phyloP scores from a whole-genome alignment of 35 echinoderm and acorn worm species.

The Heliocidaris erythrogramma region DNA sequence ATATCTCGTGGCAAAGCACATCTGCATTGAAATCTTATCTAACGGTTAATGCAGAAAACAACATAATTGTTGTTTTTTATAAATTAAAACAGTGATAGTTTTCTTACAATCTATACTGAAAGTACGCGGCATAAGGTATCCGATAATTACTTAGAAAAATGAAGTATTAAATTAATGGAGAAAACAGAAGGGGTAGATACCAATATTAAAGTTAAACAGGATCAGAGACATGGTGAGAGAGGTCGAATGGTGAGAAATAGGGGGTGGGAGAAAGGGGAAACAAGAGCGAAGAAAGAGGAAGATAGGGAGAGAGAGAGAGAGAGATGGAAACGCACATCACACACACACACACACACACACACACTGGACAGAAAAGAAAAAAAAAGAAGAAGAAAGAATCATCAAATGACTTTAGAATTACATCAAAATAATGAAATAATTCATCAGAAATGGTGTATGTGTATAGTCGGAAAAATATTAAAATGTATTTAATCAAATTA shows the following conservation, averaged over 20 bases:
- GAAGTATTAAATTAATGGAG: not conserved
- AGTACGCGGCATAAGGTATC: too few species aligned
- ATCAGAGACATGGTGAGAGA: not conserved
- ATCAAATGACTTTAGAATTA: not conserved
- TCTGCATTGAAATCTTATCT: too few species aligned
- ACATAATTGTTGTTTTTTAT: too few species aligned
- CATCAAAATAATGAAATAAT: not conserved
- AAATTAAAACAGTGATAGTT: too few species aligned
- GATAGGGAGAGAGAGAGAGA: not conserved
- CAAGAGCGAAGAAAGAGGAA: not conserved
- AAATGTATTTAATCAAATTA: not conserved
- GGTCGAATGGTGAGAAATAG: not conserved
- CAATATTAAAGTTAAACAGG: not conserved
- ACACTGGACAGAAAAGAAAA: not conserved
- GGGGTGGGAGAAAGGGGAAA: not conserved
- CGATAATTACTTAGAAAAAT: too few species aligned
- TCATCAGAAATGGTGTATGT: not conserved
- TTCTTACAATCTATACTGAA: too few species aligned
- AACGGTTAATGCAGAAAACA: too few species aligned
- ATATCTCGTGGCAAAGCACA: too few species aligned
- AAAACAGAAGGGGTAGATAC: not conserved
- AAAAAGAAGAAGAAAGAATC: not conserved
- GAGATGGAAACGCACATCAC: not conserved
- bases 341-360: too few species aligned
- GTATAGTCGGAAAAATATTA: not conserved